Percentiles rank a stretch among this genome's conserved stretches.
Evolutionary conservation across 2,113 vertebrate genomes (phyloP).

Genomic region (human): DNA sequence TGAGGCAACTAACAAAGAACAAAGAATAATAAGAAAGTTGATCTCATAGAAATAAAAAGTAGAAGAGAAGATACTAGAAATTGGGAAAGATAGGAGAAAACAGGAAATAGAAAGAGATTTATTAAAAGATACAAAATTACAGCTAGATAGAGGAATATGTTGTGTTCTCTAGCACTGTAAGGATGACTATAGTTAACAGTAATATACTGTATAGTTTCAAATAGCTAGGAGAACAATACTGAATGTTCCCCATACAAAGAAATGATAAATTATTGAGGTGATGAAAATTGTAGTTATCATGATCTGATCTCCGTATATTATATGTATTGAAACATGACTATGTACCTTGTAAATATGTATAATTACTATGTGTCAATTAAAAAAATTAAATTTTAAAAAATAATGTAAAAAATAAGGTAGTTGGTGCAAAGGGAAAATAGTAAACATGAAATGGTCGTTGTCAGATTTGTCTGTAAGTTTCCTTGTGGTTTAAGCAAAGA

Average conservation of each 20-base stretch:
- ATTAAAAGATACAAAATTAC: background rate
- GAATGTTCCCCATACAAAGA: background rate
- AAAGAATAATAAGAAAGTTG: background rate
- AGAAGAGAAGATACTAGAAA: background rate
- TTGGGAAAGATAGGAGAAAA: background rate
- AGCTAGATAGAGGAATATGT: background rate
- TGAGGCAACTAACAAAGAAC: background rate
- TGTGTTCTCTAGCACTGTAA: background rate
- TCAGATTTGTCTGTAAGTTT: background rate
- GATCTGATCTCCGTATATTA: background rate
- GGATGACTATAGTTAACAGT: background rate
- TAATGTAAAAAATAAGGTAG: background rate
- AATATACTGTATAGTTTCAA: background rate
- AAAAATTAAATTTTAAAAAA: background rate
- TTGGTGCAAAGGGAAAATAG: background rate
- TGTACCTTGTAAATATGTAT: background rate
- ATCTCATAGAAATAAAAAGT: background rate
- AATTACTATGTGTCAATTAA: background rate
- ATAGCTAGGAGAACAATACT: background rate
- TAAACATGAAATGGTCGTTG: background rate
- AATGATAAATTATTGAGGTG: background rate
- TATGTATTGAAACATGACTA: background rate
- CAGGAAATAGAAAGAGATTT: no score
- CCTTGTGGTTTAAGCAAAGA: background rate
- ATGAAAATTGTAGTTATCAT: background rate